Evolutionary conservation across 1,140 invertebrate genomes (phyloP).

Genomic region (Holcopasites calliopsidis): DNA sequence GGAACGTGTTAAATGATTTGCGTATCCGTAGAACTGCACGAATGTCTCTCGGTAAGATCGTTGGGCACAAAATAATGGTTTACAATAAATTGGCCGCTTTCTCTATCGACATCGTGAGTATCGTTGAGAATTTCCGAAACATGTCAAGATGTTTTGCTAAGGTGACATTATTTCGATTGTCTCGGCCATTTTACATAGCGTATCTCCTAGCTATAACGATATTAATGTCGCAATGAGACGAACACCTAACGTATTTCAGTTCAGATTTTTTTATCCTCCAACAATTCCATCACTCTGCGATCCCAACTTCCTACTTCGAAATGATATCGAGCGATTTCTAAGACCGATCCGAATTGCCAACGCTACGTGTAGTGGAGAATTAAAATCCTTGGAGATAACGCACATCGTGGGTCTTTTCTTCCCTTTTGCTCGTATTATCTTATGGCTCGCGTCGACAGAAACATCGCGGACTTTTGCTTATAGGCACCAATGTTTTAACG

Average conservation of each 20-base stretch:
- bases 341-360: neutral
- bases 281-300: neutral
- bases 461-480: neutral
- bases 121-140: slow-evolving; percentile 2
- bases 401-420: slow-evolving; percentile 3
- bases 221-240: slow-evolving; percentile 45
- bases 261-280: neutral
- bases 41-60: neutral
- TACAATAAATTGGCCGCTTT: slow-evolving; percentile 10
- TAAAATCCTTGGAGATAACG: neutral
- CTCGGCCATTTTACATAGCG: slow-evolving; percentile 71
- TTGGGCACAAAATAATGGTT: neutral
- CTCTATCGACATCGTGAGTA: neutral
- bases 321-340: neutral
- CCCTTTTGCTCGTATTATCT: slow-evolving; percentile 26
- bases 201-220: slow-evolving; percentile 51
- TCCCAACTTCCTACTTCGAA: neutral
- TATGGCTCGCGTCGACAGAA: slow-evolving; percentile 19
- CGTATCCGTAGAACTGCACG: neutral
- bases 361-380: neutral
- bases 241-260: slow-evolving; percentile 4
- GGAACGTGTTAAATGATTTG: neutral
- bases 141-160: slow-evolving; percentile 31
- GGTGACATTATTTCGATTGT: slow-evolving; percentile 56
- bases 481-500: neutral